phyloP scores from a whole-genome alignment of 2,113 vertebrate genomes.

The Zosterops pallidus region DNA sequence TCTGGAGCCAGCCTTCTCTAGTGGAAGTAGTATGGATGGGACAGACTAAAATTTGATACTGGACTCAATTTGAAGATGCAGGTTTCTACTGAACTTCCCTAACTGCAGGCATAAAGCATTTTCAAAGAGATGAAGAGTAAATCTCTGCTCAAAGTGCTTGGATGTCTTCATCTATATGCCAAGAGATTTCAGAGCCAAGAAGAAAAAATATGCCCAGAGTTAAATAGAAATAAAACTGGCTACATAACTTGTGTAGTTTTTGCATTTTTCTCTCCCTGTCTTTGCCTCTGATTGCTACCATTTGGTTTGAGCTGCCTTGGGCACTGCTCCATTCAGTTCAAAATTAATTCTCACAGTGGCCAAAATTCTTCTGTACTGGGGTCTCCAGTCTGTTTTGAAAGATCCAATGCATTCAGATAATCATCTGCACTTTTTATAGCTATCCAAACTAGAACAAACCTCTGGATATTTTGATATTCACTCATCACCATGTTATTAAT shows the following conservation, averaged over 20 bases:
- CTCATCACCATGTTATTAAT: neutral
- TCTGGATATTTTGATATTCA: neutral
- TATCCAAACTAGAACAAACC: neutral
- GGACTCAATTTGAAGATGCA: neutral
- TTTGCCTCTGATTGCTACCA: slow-evolving; percentile 31
- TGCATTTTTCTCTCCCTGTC: neutral
- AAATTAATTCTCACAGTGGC: neutral
- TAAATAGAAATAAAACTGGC: neutral
- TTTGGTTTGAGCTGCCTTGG: neutral
- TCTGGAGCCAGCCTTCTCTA: neutral
- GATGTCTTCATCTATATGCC: neutral
- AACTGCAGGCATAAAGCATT: neutral
- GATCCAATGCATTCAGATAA: neutral
- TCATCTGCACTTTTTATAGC: neutral
- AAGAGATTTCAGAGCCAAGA: slow-evolving; percentile 8
- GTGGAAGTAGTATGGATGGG: neutral
- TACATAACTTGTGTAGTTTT: neutral
- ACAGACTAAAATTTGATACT: neutral
- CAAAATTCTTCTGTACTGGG: neutral
- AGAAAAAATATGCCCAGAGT: neutral
- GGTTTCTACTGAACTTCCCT: neutral
- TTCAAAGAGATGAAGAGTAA: neutral
- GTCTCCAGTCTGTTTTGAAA: neutral
- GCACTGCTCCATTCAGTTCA: neutral
- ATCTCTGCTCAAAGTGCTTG: neutral